Evolutionary conservation across 92 coral and sea anemone genomes (phyloP), one percentile per base, ranked within the genome.

Genomic region (Metridium senile): DNA sequence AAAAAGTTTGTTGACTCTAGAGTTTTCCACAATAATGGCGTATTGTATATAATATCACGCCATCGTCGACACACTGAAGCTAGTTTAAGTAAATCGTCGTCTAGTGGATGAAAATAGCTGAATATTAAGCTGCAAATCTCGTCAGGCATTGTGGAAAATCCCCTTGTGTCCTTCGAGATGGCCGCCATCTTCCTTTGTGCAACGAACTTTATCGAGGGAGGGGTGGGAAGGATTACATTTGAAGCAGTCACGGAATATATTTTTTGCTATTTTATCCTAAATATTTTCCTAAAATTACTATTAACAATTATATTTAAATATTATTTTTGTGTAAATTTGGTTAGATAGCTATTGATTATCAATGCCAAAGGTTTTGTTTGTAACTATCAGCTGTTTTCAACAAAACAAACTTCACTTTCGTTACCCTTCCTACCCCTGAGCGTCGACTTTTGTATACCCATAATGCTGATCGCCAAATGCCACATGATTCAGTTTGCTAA

Each of bases 31-130:
- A 85, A 69, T 63, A 74, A 7, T 34, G 90, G 71, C 11, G 90
- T 81, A 43, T 85, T 81, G 58, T 75, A 85, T 61, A 85, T 81
- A 18, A 85, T 68, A 64, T 80, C 72, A 28, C 82, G 33, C 90
- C 90, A 85, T 53, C 90, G 71, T 80, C 80, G 79, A 65, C 86
- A 85, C 26, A 85, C 90, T 10, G 73, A 70, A 23, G 90, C 79
- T 70, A 81, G 35, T 67, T 74, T 70, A 28, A 81, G 78, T 34
- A 86, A 65, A 64, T 81, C 82, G 29, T 86, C 90, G 46, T 69
- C 74, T 51, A 75, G 52, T 63, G 90, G 90, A 46, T 71, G 81
- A 47, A 86, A 64, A 71, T 86, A 86, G 63, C 90, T 81, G 68
- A 86, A 86, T 30, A 86, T 76, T 11, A 81, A 62, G 59, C 86